Base-by-base conservation (phyloP, 53 echinoderm and acorn worm species). In the Temnopleurus reevesii region DNA sequence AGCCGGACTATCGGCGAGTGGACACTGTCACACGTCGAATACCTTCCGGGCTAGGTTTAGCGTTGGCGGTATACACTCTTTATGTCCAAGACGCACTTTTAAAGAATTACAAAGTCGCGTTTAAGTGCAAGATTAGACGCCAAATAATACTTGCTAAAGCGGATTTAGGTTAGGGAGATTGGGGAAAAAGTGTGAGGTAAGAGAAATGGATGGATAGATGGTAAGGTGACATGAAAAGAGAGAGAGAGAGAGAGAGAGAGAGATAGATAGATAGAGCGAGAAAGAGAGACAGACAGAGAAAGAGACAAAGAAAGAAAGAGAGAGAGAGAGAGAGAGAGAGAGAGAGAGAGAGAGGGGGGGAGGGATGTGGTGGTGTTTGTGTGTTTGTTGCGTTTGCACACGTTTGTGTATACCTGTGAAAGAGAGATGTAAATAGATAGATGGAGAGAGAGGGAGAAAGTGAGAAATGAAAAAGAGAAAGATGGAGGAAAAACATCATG, bases 51-150 rank as follows among this genome's bases (percentile, higher is more conserved):
- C 71, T 21, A 38, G 8, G 71, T n/a, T 23, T 23, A 23, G 41
- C 12, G 71, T 38, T n/a, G 28, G 36, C 71, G 71, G 71, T 41
- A 41, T 2, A 71, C 41, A 3, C 2, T n/a, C n/a, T n/a, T n/a
- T n/a, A n/a, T n/a, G 43, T 43, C 13, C 33, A 36, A 2, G 3
- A 38, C 7, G 23, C 21, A 21, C n/a, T 26, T 38, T 23, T 18
- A 36, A 17, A 79, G 46, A 79, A 79, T 46, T 24, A 29, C 17
- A 79, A 79, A 45, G 24, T n/a, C 44, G 53, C 30, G 53, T 81
- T 29, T 81, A 81, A 55, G 56, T 55, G 83, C 54, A 33, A 12
- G 83, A 83, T 83, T 83, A 83, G 55, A 83, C 55, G 36, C 83
- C 83, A 83, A 83, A 83, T 55, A 83, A 54, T 83, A 33, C 19